Percentiles rank a stretch among this genome's conserved stretches.
Evolutionary conservation across 2,888 invertebrate species (phyloP).

Genomic region (Tryphoninae sp.): DNA sequence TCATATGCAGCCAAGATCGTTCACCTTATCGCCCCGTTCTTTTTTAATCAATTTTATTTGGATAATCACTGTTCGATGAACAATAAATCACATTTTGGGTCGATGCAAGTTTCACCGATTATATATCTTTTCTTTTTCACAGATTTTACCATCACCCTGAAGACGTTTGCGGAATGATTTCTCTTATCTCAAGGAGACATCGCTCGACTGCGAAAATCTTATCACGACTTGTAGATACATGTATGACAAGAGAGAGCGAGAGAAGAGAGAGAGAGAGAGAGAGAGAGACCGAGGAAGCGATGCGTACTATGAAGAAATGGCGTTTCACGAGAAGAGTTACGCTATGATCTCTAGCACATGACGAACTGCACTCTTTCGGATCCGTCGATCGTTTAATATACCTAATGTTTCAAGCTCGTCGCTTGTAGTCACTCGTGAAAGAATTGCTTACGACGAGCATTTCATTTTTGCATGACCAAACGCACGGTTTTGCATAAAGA

Average conservation of each 20-base stretch:
- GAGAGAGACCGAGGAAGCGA: not conserved
- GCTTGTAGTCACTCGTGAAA: no score
- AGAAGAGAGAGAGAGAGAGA: not conserved
- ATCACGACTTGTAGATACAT: not conserved
- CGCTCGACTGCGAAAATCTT: not conserved
- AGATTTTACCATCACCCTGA: not conserved
- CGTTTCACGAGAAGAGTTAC: not conserved
- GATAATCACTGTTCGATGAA: not conserved
- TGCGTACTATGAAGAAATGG: not conserved
- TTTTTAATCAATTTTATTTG: not conserved
- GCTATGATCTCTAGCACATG: not conserved
- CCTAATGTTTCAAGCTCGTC: not conserved
- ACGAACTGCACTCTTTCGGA: not conserved
- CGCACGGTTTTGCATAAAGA: no score
- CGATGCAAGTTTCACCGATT: no score
- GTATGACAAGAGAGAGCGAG: not conserved
- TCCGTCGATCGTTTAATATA: not conserved
- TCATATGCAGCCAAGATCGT: not conserved
- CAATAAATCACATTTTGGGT: not conserved
- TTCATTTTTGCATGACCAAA: no score
- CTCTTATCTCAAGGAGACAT: not conserved
- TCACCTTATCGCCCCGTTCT: not conserved
- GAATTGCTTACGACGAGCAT: no score
- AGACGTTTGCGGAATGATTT: not conserved
- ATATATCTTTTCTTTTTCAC: not conserved